Percentiles rank a stretch among this genome's conserved stretches.
Conservation (phyloP, 2,888 invertebrate genomes). For the Bruchidius siliquastri region DNA sequence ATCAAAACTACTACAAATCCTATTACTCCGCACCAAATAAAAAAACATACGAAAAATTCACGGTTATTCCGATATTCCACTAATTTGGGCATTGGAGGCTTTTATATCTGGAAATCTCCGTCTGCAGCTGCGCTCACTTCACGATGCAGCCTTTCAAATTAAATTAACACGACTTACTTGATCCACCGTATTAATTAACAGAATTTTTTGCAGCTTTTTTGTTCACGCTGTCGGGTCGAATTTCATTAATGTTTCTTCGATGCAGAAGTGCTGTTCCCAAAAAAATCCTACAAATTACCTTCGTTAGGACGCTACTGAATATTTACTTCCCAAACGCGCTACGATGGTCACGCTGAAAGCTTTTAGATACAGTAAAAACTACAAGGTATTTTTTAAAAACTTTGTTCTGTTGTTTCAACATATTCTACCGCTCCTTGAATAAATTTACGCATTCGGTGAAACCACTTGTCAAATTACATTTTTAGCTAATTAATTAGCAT, state of each 20-base stretch:
- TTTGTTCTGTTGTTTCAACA: too few species aligned
- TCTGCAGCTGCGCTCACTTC: not conserved
- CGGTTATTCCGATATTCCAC: not conserved
- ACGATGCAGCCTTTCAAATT: not conserved
- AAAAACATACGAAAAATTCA: not conserved
- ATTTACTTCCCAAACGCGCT: not conserved
- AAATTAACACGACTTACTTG: not conserved
- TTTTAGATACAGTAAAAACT: too few species aligned
- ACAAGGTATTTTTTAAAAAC: too few species aligned
- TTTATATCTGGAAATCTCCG: not conserved
- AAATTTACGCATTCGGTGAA: too few species aligned
- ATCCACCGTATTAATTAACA: not conserved
- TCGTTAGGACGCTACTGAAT: not conserved
- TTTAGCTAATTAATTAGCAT: too few species aligned
- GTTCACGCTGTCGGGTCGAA: not conserved
- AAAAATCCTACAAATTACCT: not conserved
- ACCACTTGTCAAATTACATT: too few species aligned
- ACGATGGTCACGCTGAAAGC: too few species aligned
- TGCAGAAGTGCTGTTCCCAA: not conserved
- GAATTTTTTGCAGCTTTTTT: not conserved
- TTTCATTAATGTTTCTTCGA: too few species aligned
- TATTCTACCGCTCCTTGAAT: too few species aligned
- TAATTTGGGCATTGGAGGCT: not conserved
- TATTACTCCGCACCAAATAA: not conserved
- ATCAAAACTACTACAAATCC: not conserved